Evolutionary conservation across 2,888 invertebrate genomes (phyloP), one percentile per base, ranked within the genome.

Genomic region (Sarcophaga rosellei): DNA sequence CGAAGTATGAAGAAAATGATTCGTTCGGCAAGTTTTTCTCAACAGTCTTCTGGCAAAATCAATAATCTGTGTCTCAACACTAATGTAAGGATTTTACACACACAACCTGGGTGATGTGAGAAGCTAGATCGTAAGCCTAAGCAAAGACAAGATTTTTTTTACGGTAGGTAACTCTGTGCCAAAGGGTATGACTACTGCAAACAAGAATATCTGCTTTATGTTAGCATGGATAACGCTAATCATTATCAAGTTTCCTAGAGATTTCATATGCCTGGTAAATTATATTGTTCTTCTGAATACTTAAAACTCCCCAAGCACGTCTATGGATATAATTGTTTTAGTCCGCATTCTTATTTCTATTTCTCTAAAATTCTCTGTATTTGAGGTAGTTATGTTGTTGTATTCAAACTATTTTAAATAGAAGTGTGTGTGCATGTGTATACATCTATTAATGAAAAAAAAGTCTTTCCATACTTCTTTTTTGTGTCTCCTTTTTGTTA

Each of bases 361-460:
- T 77, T 25, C 35, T 12, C 20, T 65, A 4, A 57, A 57, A 70
- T 53, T 63, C 23, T 57, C 57, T 69, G 23, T 25, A 61, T 23
- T 69, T 45, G 20, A 21, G 44, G 63, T n/a, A 63, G 59, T 61
- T 57, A 59, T 21, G 11, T 63, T 77, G 25, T 74, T 59, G 59
- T 65, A 81, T 84, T 84, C 77, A 25, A 80, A 81, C 83, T 86
- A 86, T 86, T 84, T 81, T 77, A 84, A 83, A 84, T 81, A 81
- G 81, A 61, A 78, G 63, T 59, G 61, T 73, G 45, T 75, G 53
- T 15, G 11, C n/a, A n/a, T 44, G 17, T 65, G 21, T 62, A 10
- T 35, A 35, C 35, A 10, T 35, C 35, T 35, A 35, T 35, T 35
- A 35, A 35, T 6, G 2, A 20, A 62, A 35, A 21, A 47, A 44